Percentiles rank a stretch among this genome's conserved stretches.
These are phyloP conservation scores for Camelus dromedarius DNA, from an alignment of 2,113 vertebrate genomes.

Conservation along the genomic window DNA sequence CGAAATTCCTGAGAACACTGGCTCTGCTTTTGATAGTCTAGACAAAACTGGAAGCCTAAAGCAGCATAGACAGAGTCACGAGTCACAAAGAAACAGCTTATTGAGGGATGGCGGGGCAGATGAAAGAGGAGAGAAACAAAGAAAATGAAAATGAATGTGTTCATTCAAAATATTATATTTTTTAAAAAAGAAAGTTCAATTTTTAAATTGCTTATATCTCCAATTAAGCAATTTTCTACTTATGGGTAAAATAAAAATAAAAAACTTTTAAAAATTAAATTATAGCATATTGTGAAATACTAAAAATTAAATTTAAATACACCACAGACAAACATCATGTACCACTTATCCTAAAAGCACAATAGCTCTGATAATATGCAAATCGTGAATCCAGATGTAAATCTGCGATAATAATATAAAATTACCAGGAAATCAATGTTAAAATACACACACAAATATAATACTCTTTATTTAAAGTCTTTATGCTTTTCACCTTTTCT, in stretches of 20 bases:
- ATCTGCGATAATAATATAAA: not conserved
- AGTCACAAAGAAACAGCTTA: slow-evolving; percentile 38
- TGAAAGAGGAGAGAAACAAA: slow-evolving; percentile 30
- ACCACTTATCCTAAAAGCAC: not conserved
- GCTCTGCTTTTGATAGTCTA: not conserved
- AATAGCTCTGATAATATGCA: not conserved
- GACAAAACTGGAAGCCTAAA: slow-evolving; percentile 70
- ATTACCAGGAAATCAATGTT: not conserved
- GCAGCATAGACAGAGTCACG: slow-evolving; percentile 39
- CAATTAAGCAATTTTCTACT: not conserved
- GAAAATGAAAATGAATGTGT: not conserved
- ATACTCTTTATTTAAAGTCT: slow-evolving; percentile 8
- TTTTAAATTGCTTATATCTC: slow-evolving; percentile 28
- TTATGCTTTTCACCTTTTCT: not conserved
- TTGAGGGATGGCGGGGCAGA: not conserved
- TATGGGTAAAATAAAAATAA: not conserved
- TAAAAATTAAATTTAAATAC: not conserved
- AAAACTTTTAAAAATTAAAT: slow-evolving; percentile 13
- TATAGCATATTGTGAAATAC: not conserved
- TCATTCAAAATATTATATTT: slow-evolving; percentile 24
- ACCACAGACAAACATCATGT: not conserved
- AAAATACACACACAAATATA: not conserved
- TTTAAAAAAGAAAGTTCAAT: not conserved
- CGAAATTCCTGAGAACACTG: slow-evolving; percentile 4
- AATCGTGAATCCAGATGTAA: not conserved